Conservation (phyloP, 2,797 vertebrate genomes). For the Acrossocheilus fasciatus region DNA sequence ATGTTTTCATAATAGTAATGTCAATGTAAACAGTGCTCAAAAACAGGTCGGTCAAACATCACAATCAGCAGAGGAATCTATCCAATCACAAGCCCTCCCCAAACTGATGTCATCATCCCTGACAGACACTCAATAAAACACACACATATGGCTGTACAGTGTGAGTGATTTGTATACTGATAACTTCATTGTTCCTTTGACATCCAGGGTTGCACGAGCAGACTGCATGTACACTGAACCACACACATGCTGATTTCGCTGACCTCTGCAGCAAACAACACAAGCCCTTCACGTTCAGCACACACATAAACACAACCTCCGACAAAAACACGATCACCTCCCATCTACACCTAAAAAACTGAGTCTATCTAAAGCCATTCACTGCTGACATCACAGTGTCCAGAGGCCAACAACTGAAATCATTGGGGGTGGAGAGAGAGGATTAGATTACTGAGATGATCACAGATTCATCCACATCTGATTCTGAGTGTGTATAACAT, state of each 20-base stretch:
- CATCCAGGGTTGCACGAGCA: neutral
- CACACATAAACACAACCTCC: neutral
- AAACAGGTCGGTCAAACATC: constrained; percentile 1
- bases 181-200: neutral
- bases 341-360: neutral
- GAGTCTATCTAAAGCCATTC: constrained; percentile 16
- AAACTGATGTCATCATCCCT: neutral
- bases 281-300: constrained; percentile 17
- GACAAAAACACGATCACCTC: neutral
- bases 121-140: neutral
- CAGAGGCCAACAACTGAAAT: constrained; percentile 27
- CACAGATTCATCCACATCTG: constrained; percentile 14
- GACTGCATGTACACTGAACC: constrained; percentile 24
- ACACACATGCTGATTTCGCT: constrained; percentile 26
- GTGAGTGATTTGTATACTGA: neutral
- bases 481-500: neutral
- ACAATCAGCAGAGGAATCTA: neutral
- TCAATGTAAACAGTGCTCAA: constrained; percentile 1
- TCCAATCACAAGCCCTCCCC: neutral
- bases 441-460: constrained; percentile 26
- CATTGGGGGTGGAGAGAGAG: constrained; percentile 6
- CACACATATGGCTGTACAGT: neutral
- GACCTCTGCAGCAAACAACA: neutral
- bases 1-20: neutral
- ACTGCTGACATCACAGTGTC: constrained; percentile 16